phyloP scores from a whole-genome alignment of 1,140 invertebrate species.

The Drosophila lacteicornis region DNA sequence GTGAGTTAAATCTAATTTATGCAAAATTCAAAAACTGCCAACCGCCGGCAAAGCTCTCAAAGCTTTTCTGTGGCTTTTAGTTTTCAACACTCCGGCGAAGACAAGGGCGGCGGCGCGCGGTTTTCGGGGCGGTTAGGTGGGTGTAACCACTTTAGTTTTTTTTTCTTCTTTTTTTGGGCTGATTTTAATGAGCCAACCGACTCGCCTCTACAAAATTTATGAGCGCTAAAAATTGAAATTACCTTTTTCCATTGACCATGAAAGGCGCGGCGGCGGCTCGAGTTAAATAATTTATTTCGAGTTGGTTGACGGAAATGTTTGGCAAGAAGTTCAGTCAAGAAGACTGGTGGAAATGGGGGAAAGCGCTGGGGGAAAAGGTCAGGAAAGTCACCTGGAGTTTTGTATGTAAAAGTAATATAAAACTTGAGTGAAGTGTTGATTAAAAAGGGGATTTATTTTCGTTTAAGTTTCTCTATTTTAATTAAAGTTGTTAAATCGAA shows the following conservation, averaged over 20 bases:
- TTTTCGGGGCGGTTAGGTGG: conserved; percentile 10
- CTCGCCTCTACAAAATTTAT: conserved; percentile 70
- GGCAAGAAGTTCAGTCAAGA: conserved; percentile 1
- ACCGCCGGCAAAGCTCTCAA: conserved; percentile 53
- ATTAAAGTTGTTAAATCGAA: too few relatives aligned
- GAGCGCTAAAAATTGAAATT: conserved; percentile 76
- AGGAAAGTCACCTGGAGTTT: conserved; percentile 4
- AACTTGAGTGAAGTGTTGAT: conserved; percentile 1
- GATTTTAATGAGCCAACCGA: conserved; percentile 63
- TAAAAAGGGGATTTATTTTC: background rate
- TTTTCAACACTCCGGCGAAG: conserved; percentile 47
- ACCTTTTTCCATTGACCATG: conserved; percentile 60
- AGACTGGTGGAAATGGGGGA: background rate
- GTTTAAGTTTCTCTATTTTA: background rate
- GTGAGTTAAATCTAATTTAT: conserved; percentile 76
- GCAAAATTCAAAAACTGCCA: conserved; percentile 65
- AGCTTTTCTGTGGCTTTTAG: conserved; percentile 57
- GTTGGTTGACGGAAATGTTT: conserved; percentile 28
- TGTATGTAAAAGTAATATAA: background rate
- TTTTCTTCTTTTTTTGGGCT: conserved; percentile 19
- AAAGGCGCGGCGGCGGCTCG: conserved; percentile 33
- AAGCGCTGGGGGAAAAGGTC: background rate
- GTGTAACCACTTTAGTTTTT: conserved; percentile 60
- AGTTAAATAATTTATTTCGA: conserved; percentile 42
- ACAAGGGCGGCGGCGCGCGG: background rate